Evolutionary conservation across 1,140 invertebrate species (phyloP).

Genomic region (Drosophila pallidifrons): DNA sequence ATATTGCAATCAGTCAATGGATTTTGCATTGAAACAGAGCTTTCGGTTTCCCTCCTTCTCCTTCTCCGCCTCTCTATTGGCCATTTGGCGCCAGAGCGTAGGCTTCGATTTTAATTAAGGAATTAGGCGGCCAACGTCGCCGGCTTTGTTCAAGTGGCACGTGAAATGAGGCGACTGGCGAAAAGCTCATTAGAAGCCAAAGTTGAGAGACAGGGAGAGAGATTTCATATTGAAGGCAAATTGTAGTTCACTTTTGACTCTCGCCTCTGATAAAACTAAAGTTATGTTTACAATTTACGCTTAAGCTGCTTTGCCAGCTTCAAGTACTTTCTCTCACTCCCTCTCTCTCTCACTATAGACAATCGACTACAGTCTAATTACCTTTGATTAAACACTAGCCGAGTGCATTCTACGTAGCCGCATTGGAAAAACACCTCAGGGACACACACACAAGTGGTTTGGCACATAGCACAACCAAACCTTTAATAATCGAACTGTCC

Average conservation of each 20-base stretch:
- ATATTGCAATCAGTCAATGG: constrained; percentile 83
- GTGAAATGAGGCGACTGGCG: constrained; percentile 55
- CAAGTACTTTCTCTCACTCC: not conserved
- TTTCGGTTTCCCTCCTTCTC: not conserved
- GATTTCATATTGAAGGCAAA: not conserved
- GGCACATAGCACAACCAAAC: constrained; percentile 50
- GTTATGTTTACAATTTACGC: constrained; percentile 18
- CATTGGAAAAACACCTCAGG: constrained; percentile 51
- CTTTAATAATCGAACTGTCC: constrained; percentile 74
- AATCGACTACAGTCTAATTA: constrained; percentile 71
- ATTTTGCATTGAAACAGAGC: constrained; percentile 54
- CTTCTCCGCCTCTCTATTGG: too few relatives aligned
- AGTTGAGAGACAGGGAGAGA: not conserved
- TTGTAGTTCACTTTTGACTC: constrained; percentile 9
- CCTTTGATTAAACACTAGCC: constrained; percentile 76
- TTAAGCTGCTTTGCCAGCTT: constrained; percentile 1
- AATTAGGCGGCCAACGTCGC: constrained; percentile 66
- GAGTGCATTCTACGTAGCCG: constrained; percentile 46
- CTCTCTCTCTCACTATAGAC: constrained; percentile 29
- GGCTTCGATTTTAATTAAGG: constrained; percentile 83
- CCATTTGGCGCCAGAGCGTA: constrained; percentile 51
- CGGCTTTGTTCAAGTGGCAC: constrained; percentile 53
- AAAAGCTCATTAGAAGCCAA: constrained; percentile 67
- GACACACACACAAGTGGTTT: constrained; percentile 49
- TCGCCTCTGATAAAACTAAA: constrained; percentile 10